These are phyloP conservation scores for Brachionus rotundiformis DNA, from an alignment of 1,140 invertebrate species.

Conservation along the genomic window DNA sequence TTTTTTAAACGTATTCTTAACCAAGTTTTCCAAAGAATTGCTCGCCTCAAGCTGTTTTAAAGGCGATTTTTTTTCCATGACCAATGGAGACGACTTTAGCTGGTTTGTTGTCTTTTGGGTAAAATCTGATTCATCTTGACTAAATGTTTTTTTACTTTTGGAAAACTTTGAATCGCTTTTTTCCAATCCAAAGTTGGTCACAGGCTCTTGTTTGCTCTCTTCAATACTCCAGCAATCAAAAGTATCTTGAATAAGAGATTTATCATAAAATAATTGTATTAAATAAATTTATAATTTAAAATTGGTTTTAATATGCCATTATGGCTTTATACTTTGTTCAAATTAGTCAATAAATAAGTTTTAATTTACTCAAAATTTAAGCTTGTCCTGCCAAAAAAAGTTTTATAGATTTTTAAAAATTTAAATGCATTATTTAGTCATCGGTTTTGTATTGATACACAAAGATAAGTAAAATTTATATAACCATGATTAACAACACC, in stretches of 20 bases:
- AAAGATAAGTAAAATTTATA: too few relatives aligned
- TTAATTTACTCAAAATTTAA: too few relatives aligned
- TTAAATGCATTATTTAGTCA: too few relatives aligned
- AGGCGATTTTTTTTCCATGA: not conserved
- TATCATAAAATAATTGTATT: too few relatives aligned
- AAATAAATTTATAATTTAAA: too few relatives aligned
- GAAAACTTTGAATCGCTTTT: not conserved
- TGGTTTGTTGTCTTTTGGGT: not conserved
- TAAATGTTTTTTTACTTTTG: not conserved
- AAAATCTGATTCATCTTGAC: slow-evolving; percentile 8
- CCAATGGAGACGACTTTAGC: not conserved
- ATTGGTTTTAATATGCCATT: too few relatives aligned
- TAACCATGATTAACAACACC: too few relatives aligned
- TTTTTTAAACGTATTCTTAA: not conserved
- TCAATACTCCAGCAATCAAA: slow-evolving; percentile 20
- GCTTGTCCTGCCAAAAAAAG: too few relatives aligned
- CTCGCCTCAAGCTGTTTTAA: not conserved
- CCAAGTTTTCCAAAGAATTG: not conserved
- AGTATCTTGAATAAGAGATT: not conserved
- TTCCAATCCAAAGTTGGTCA: not conserved
- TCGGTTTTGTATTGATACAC: too few relatives aligned
- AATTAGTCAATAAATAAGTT: too few relatives aligned
- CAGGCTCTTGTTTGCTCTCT: not conserved
- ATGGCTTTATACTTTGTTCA: too few relatives aligned
- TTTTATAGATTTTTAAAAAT: too few relatives aligned